A percentile compares a stretch with the other conserved stretches of the same genome.
Evolutionary conservation across 2,888 invertebrate genomes (phyloP).

Genomic region (Lepidochitona cinerea): DNA sequence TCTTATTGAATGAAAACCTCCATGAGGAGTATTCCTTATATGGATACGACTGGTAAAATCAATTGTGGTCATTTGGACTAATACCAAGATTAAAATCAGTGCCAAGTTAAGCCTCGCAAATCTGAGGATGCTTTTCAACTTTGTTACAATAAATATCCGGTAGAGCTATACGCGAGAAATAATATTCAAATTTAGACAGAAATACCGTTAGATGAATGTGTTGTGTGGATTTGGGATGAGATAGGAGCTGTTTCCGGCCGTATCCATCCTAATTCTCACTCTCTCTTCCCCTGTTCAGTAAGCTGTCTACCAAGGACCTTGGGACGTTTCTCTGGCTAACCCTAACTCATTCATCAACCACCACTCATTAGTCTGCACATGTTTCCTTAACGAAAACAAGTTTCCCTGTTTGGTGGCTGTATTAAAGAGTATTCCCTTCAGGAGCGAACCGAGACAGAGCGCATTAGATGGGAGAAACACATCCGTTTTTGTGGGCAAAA

Average conservation of each 20-base stretch:
- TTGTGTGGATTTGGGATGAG: not conserved
- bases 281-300: not conserved
- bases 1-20: no score
- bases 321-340: not conserved
- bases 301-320: not conserved
- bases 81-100: no score
- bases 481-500: slow-evolving; percentile 4
- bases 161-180: not conserved
- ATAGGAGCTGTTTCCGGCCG: not conserved
- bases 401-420: not conserved
- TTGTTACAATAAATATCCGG: no score
- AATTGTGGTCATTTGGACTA: no score
- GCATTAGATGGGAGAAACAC: not conserved
- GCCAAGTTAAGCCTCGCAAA: no score
- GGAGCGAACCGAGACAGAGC: not conserved
- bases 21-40: no score
- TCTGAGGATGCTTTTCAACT: no score
- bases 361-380: slow-evolving; percentile 2
- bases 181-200: not conserved
- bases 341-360: not conserved
- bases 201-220: not conserved
- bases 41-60: no score
- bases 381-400: slow-evolving; percentile 2
- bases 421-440: not conserved
- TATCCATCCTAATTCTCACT: not conserved